A percentile compares a stretch with the other conserved stretches of the same genome.
Evolutionary conservation across 2,888 invertebrate genomes (phyloP).

Genomic region (Nipponacmea schrenckii): DNA sequence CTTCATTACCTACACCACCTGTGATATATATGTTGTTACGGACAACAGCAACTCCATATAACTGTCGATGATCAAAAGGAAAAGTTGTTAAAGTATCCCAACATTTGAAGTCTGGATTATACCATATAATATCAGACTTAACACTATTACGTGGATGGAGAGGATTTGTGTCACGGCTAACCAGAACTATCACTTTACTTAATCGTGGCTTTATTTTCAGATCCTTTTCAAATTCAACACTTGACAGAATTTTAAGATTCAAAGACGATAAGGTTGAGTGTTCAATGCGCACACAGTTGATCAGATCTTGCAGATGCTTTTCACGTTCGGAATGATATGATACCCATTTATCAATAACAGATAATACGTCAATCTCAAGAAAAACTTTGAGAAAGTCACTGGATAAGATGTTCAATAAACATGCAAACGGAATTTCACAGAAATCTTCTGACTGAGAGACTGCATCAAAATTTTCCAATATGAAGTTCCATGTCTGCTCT

Average conservation of each 20-base stretch:
- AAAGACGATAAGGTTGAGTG: neutral
- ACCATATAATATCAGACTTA: conserved; percentile 14
- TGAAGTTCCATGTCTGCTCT: conserved; percentile 15
- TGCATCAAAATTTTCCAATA: conserved; percentile 12
- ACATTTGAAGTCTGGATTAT: conserved; percentile 14
- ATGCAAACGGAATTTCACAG: conserved; percentile 18
- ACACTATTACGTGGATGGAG: neutral
- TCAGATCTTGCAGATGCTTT: conserved; percentile 10
- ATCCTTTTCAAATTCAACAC: neutral
- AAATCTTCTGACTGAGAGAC: conserved; percentile 16
- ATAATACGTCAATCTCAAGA: conserved; percentile 13
- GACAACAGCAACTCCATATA: conserved; percentile 15
- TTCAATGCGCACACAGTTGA: conserved; percentile 10
- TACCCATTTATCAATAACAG: conserved; percentile 20
- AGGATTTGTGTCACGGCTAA: conserved; percentile 22
- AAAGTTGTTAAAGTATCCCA: conserved; percentile 22
- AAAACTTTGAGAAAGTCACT: conserved; percentile 14
- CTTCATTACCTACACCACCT: conserved; percentile 22
- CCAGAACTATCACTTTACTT: conserved; percentile 22
- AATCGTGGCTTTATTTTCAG: conserved; percentile 3
- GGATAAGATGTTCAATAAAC: conserved; percentile 17
- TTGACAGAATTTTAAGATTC: neutral
- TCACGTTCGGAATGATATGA: neutral
- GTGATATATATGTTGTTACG: conserved; percentile 25
- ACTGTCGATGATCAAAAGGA: conserved; percentile 23